Base-by-base conservation (phyloP, 2,888 invertebrate genomes). In the Limenitis camilla region DNA sequence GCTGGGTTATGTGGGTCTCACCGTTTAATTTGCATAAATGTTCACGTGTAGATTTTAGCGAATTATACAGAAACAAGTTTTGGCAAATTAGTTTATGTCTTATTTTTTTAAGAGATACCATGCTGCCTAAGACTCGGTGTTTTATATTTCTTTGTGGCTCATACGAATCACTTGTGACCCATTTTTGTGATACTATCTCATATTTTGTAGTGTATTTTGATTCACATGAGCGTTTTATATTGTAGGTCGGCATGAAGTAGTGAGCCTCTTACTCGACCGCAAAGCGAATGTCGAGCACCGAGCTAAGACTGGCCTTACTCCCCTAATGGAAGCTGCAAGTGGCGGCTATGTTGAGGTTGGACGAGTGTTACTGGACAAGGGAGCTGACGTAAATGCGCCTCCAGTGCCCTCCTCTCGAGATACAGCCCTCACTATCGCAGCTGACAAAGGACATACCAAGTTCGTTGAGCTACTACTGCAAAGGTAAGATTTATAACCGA, bases 261-360 rank as follows among this genome's bases (percentile, higher is more conserved):
- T 99, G 47, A 96, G 96, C 76, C 90, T 99, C 50, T 89, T 99
- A 51, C 91, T 99, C 9, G 98, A 99, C 81, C 92, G 98, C 61
- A 96, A 97, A 76, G 99, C 99, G 29, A 99, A 99, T 84, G 98
- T 99, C 41, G 99, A 99, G 82, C 99, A 99, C 87, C 91, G 99
- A 64, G 99, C 99, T 5, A 99, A 99, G 93, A 99, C 99, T 50
- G 99, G 99, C 1, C 89, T 99, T 52, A 99, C 99, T 10, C 99
- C 99, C 1, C 88, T 99, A 28, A 99, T 99, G 99, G 99, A 99
- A 86, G 99, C 99, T 43, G 99, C 99, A 0, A 98, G 97, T 70
- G 99, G 99, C 51, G 99, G 99, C 52, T 99, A 99, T 84, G 98
- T 98, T 49, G 99, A 99, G 72, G 99, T 99, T 38, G 99, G 99